Percentiles rank a stretch among this genome's conserved stretches.
Evolutionary conservation across 1,140 invertebrate genomes (phyloP).

Genomic region (Chironomus striatipennis): DNA sequence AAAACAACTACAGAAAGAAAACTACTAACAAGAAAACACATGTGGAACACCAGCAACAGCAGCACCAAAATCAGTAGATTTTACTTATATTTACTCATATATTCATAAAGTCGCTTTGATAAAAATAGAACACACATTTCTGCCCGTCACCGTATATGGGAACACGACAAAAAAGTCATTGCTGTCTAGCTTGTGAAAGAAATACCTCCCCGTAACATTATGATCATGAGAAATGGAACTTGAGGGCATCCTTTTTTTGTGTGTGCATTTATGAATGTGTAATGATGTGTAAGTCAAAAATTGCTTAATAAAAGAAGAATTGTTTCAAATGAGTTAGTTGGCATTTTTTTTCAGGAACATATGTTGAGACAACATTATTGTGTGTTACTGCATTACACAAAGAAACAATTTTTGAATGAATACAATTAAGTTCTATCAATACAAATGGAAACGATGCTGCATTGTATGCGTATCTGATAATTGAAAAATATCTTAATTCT

Average conservation of each 20-base stretch:
- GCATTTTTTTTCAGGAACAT: too few species aligned
- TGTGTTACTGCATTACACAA: too few species aligned
- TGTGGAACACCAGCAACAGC: neutral
- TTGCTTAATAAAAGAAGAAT: too few species aligned
- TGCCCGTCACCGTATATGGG: conserved; percentile 17
- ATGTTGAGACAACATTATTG: too few species aligned
- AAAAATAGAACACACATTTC: conserved; percentile 17
- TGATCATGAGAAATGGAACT: neutral
- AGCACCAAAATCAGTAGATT: neutral
- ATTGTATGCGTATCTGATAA: too few species aligned
- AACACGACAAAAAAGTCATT: neutral
- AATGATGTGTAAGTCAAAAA: too few species aligned
- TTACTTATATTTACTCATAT: conserved; percentile 15
- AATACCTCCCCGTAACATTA: too few species aligned
- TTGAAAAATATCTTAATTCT: too few species aligned
- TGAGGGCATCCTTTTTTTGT: neutral
- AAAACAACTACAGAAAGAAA: neutral
- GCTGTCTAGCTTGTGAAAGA: neutral
- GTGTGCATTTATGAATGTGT: neutral
- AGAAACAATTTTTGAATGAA: too few species aligned
- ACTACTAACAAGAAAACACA: neutral
- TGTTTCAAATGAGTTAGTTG: too few species aligned
- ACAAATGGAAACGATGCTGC: too few species aligned
- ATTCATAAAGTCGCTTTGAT: conserved; percentile 19
- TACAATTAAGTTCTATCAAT: too few species aligned